These are phyloP conservation scores for Acanthococcus lagerstroemiae DNA, from an alignment of 2,888 invertebrate genomes.

Conservation along the genomic window DNA sequence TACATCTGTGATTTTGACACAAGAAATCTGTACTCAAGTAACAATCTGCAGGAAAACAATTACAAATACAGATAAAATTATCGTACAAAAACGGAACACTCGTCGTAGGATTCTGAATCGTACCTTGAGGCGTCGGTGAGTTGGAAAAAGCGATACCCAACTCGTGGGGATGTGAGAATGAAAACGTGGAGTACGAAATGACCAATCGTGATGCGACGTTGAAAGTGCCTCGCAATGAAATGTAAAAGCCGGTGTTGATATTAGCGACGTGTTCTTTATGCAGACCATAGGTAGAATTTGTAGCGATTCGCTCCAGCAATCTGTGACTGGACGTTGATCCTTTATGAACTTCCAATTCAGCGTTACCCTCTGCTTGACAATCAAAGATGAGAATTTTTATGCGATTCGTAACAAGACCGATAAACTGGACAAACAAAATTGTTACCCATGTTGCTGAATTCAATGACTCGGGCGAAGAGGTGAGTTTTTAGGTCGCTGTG, in stretches of 20 bases:
- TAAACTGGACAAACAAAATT: constrained; percentile 3
- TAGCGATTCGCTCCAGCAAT: constrained; percentile 38
- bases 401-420: background rate
- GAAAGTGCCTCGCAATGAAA: constrained; percentile 56
- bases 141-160: background rate
- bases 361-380: background rate
- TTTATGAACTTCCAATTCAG: constrained; percentile 54
- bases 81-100: background rate
- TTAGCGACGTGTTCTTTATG: constrained; percentile 52
- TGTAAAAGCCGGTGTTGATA: constrained; percentile 56
- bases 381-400: background rate
- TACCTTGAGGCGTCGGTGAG: background rate
- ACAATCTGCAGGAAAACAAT: constrained; percentile 51
- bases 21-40: constrained; percentile 57
- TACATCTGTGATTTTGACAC: constrained; percentile 61
- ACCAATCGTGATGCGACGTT: constrained; percentile 53
- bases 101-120: background rate
- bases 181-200: constrained; percentile 60
- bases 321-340: constrained; percentile 57
- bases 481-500: constrained; percentile 53
- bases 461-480: constrained; percentile 51
- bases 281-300: constrained; percentile 34
- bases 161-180: constrained; percentile 43
- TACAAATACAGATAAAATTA: background rate
- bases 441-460: constrained; percentile 50